A percentile compares a stretch with the other conserved stretches of the same genome.
phyloP scores from a whole-genome alignment of 2,888 invertebrate genomes.

The Drosophila nr. fundita region DNA sequence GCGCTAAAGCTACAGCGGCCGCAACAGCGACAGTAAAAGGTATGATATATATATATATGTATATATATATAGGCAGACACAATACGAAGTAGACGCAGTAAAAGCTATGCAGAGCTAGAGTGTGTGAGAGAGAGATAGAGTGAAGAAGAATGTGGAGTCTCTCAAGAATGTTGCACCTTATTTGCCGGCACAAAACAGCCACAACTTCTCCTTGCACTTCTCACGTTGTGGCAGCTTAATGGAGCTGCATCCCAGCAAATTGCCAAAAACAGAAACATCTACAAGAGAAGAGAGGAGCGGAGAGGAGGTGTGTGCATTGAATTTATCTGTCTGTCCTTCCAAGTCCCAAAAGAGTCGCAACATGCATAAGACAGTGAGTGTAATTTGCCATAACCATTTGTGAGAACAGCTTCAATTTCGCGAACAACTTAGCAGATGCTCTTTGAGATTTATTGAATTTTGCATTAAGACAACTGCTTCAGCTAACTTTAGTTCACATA shows the following conservation, averaged over 20 bases:
- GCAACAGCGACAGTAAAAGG: slow-evolving; percentile 24
- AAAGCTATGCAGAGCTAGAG: slow-evolving; percentile 23
- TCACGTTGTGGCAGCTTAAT: slow-evolving; percentile 54
- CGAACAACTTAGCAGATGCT: slow-evolving; percentile 41
- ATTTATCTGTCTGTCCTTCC: slow-evolving; percentile 9
- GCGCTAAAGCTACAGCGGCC: slow-evolving; percentile 28
- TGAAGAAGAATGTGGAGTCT: slow-evolving; percentile 24
- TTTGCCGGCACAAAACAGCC: slow-evolving; percentile 29
- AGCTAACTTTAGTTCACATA: background rate
- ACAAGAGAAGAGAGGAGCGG: slow-evolving; percentile 4
- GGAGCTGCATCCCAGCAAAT: slow-evolving; percentile 52
- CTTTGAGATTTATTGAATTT: background rate
- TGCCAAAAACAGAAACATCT: slow-evolving; percentile 38
- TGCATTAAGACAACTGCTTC: background rate
- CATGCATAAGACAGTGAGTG: slow-evolving; percentile 33
- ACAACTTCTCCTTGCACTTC: slow-evolving; percentile 22
- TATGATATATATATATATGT: background rate
- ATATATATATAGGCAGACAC: background rate
- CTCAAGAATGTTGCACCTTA: slow-evolving; percentile 54
- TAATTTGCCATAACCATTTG: slow-evolving; percentile 10
- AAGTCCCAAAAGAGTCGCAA: slow-evolving; percentile 14
- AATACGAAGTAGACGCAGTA: slow-evolving; percentile 34
- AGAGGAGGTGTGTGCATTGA: background rate
- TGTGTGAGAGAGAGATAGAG: background rate
- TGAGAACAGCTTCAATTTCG: slow-evolving; percentile 12